A percentile compares a stretch with the other conserved stretches of the same genome.
phyloP scores from a whole-genome alignment of 1,140 invertebrate species.

The Watersipora subatra region DNA sequence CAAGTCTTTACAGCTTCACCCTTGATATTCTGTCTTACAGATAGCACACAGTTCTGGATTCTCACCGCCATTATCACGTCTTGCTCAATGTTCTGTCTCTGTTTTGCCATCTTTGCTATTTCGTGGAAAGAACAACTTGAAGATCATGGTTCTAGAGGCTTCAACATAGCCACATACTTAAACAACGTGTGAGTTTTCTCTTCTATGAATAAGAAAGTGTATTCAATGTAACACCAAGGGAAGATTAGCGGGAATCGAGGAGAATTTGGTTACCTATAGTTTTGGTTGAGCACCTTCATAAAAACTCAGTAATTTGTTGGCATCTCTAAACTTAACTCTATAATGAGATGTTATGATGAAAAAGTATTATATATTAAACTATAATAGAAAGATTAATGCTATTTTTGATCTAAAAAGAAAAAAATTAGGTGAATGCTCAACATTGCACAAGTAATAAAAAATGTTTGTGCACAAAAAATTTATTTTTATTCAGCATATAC shows the following conservation, averaged over 20 bases:
- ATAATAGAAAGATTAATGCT: too few species aligned
- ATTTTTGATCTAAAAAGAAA: too few species aligned
- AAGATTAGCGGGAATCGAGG: neutral
- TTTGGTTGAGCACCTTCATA: neutral
- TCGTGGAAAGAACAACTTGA: neutral
- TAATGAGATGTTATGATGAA: too few species aligned
- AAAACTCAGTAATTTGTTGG: neutral
- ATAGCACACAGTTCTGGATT: neutral
- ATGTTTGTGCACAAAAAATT: too few species aligned
- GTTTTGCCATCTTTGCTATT: neutral
- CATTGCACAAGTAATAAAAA: too few species aligned
- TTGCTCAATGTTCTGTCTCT: neutral
- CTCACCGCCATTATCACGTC: neutral
- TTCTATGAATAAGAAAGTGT: neutral
- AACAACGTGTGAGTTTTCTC: neutral
- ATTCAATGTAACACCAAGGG: neutral
- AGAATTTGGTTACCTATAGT: neutral
- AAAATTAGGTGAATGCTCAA: too few species aligned
- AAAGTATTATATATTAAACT: too few species aligned
- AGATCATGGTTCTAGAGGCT: neutral
- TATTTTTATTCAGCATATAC: too few species aligned
- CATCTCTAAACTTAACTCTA: neutral
- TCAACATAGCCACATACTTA: neutral
- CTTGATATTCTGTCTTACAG: too few species aligned
- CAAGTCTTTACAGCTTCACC: too few species aligned